Evolutionary conservation across 2,113 vertebrate genomes (phyloP).

Genomic region (Canis aureus): DNA sequence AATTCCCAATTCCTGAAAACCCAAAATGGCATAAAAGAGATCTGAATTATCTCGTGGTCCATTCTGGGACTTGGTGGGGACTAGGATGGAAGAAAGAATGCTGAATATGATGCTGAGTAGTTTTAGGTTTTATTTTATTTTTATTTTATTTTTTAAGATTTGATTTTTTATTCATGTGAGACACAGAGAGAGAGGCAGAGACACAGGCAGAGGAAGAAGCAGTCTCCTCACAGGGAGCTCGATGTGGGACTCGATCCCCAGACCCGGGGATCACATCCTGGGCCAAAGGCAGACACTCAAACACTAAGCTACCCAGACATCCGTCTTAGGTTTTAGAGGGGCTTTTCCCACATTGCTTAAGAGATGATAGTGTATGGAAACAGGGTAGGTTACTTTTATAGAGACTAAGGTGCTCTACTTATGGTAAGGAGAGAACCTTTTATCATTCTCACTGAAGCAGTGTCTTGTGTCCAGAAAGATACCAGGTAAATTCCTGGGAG

Average conservation of each 20-base stretch:
- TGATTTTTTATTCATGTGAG: too few species aligned
- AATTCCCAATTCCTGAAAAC: neutral
- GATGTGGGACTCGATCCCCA: too few species aligned
- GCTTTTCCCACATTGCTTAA: neutral
- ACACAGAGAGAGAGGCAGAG: too few species aligned
- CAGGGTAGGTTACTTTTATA: neutral
- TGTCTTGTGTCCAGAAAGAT: neutral
- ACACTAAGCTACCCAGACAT: too few species aligned
- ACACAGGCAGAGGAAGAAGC: too few species aligned
- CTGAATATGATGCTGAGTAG: neutral
- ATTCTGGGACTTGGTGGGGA: neutral
- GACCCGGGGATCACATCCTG: too few species aligned
- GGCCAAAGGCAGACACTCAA: too few species aligned
- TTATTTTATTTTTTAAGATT: too few species aligned
- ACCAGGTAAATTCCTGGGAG: neutral
- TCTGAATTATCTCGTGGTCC: neutral
- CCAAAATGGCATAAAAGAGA: neutral
- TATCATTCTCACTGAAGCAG: neutral
- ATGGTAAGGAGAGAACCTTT: neutral
- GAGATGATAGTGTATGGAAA: neutral
- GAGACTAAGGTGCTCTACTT: neutral
- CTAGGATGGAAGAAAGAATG: neutral
- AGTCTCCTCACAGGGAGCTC: too few species aligned
- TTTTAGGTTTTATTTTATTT: neutral
- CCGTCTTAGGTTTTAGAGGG: neutral